phyloP scores from a whole-genome alignment of 2,113 vertebrate genomes.

The human (Homo sapiens) region GRCh38 chr13:111043001-111043500 shows the following conservation, averaged over 20 bases:
- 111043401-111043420: neutral
- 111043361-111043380: neutral
- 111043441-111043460: neutral
- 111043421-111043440: neutral
- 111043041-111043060: neutral
- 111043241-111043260: too few relatives aligned
- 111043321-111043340: neutral
- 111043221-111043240: too few relatives aligned
- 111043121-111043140: neutral
- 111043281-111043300: neutral
- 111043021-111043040: neutral
- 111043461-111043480: neutral
- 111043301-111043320: neutral
- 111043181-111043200: neutral
- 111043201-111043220: too few relatives aligned
- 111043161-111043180: neutral
- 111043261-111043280: neutral
- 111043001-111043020: neutral
- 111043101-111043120: neutral
- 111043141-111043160: neutral
- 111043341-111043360: neutral
- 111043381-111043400: neutral
- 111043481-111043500: neutral
- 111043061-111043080: neutral
- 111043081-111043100: neutral